Evolutionary conservation across 2,797 vertebrate genomes (phyloP), one percentile per base, ranked within the genome.

Genomic region (Betta splendens): DNA sequence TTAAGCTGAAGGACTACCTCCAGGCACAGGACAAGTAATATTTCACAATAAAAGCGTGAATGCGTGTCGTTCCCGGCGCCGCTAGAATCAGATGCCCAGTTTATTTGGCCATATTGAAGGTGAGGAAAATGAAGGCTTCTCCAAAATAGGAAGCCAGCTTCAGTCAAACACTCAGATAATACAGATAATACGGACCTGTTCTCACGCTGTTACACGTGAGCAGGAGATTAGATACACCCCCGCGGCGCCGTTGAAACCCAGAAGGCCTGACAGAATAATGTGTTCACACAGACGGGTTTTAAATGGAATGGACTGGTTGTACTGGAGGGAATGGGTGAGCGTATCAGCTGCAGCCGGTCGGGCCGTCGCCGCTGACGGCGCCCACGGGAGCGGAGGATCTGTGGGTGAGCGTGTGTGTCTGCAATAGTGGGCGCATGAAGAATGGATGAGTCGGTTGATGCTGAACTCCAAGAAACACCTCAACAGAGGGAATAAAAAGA

Each of bases 41-140:
- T 33, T 71, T 59, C 29, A 33, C 26, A 58, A 49, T 48, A 53
- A 71, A 64, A 40, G 7, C 28, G 31, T 23, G 17, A 52, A 46
- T 29, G 48, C 38, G 42, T 20, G 35, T 45, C n/a, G 32, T n/a
- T n/a, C 32, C 10, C 38, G 49, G 22, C 40, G 22, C 21, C 9
- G 55, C 10, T 2, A 5, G 36, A 45, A 69, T 70, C 57, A 67
- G 28, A 57, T 72, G 69, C 61, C 65, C 37, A 1, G 20, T 50
- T 51, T 60, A 69, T 75, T 53, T 57, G 75, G 49, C 56, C 42
- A n/a, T 7, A n/a, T 35, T 3, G 4, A 64, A n/a, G 61, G 75
- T 60, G 66, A 66, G 53, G 37, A 26, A 69, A 70, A 54, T 55
- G 66, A 75, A 63, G 55, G 31, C 50, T 32, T 39, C 12, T 50